Conservation (phyloP, 2,113 vertebrate genomes). For the Platanista minor region DNA sequence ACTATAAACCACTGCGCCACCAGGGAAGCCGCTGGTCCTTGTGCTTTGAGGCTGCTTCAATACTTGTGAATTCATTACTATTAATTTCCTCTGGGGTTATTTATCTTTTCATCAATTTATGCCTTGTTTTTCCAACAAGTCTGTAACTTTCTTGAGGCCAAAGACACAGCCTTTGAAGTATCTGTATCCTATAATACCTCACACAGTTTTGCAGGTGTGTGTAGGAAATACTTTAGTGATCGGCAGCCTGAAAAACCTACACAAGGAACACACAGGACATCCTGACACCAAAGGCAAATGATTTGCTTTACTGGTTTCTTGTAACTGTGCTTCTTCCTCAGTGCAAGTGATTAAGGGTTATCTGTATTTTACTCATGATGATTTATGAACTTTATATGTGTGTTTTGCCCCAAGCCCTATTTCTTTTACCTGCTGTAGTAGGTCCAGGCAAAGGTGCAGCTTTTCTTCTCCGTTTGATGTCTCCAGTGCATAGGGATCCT, state of each 20-base stretch:
- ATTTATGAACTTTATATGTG: not conserved
- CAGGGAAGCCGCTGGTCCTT: no score
- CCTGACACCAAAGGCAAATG: not conserved
- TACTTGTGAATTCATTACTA: not conserved
- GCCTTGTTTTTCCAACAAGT: not conserved
- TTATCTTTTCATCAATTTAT: not conserved
- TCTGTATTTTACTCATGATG: conserved; percentile 31
- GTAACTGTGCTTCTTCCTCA: not conserved
- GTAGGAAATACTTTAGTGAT: not conserved
- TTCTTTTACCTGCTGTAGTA: conserved; percentile 86
- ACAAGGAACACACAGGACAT: not conserved
- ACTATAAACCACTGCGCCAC: no score
- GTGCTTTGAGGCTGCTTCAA: not conserved
- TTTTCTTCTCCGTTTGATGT: conserved; percentile 97
- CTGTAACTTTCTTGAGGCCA: not conserved
- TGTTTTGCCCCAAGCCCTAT: not conserved
- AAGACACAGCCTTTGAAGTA: not conserved
- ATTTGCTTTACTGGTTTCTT: not conserved
- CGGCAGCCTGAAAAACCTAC: not conserved
- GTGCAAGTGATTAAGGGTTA: not conserved
- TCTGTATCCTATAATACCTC: not conserved
- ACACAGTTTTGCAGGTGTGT: not conserved
- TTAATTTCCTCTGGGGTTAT: not conserved
- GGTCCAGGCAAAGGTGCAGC: conserved; percentile 92
- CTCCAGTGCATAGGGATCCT: conserved; percentile 95